These are phyloP conservation scores for Cyprinodon variegatus DNA, from an alignment of 2,113 vertebrate genomes.

Conservation along the genomic window DNA sequence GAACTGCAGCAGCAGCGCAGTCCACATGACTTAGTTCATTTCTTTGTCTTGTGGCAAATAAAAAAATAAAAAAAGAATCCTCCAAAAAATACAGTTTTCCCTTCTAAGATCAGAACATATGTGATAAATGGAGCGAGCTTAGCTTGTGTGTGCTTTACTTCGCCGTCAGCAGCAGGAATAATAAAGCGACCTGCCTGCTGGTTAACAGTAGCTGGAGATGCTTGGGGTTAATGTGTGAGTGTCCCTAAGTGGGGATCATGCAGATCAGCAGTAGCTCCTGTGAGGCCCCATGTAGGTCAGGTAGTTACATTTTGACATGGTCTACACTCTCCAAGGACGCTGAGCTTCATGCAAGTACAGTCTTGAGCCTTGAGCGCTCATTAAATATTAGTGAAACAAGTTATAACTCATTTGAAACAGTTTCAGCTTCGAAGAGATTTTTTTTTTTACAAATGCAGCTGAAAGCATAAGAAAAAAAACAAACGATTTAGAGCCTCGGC, in stretches of 20 bases:
- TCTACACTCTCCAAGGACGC: neutral
- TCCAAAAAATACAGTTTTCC: too few species aligned
- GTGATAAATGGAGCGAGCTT: too few species aligned
- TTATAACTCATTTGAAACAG: neutral
- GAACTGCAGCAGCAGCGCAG: too few species aligned
- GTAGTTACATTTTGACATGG: neutral
- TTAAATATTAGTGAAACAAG: slow-evolving; percentile 12
- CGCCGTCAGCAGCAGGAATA: neutral
- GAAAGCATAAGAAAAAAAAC: neutral
- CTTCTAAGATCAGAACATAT: too few species aligned
- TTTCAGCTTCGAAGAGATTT: neutral
- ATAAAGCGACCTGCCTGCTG: neutral
- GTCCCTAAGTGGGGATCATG: neutral
- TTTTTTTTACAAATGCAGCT: neutral
- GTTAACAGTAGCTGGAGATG: neutral
- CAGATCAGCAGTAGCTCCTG: neutral
- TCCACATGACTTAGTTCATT: too few species aligned
- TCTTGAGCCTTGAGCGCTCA: neutral
- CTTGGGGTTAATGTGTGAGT: neutral
- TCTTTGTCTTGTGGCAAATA: too few species aligned
- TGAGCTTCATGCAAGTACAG: neutral
- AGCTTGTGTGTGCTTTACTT: too few species aligned
- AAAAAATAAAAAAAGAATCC: too few species aligned
- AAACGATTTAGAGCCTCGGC: neutral
- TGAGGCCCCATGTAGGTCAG: neutral